Evolutionary conservation across 1,140 invertebrate species (phyloP), one percentile per base, ranked within the genome.

Genomic region (Zaprionus davidi): DNA sequence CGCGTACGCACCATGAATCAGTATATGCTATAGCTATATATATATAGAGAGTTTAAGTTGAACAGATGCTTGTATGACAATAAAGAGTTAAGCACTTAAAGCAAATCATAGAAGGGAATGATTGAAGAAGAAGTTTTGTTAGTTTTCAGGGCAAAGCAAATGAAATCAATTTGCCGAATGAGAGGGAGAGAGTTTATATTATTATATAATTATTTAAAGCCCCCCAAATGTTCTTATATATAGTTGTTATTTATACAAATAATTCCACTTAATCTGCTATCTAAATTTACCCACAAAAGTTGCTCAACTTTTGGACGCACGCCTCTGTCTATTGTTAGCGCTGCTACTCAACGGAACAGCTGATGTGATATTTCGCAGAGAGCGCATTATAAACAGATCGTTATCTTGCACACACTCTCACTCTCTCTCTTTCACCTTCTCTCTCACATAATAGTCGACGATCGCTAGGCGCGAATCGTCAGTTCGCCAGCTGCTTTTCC

Each of bases 1-100:
- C 51, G 60, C 15, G 75, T 85, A 5, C 74, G 68, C 57, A 85
- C 83, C 12, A 82, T 92, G 20, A 92, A 92, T 68, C 81, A 91
- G 41, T 90, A 84, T 71, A 65, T 87, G 71, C 22, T 65, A 28
- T 76, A 24, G 60, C 9, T 13, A 64, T 20, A 26, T 22, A 2
- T 26, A 41, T 13, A 22, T 20, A 51, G 46, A 51, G 11, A 51
- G 20, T 51, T 51, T 51, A 51, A 22, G 46, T 4, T 51, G 11
- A 22, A 9, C 0, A n/a, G n/a, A 17, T 44, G 17, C n/a, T 17
- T n/a, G 15, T 17, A 5, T 17, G 15, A 46, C 41, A 46, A 46
- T 46, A 46, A 46, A 46, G n/a, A 9, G 7, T 5, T 44, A n/a
- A 44, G 41, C 41, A 44, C 2, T 17, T 9, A n/a, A n/a, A 44